These are phyloP conservation scores for Danio kyathit DNA, from an alignment of 2,797 vertebrate species.

Conservation along the genomic window DNA sequence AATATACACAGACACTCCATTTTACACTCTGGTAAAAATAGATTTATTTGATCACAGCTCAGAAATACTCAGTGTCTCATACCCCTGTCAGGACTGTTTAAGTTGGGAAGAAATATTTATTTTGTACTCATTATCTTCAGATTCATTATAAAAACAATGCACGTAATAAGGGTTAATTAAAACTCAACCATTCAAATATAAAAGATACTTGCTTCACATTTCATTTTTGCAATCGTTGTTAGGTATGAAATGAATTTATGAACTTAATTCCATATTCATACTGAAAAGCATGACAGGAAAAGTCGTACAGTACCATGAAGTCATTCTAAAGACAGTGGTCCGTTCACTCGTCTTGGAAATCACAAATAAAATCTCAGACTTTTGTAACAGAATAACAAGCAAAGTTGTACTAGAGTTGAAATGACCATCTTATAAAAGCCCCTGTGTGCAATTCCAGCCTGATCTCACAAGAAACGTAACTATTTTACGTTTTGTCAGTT, in stretches of 20 bases:
- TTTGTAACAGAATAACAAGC: not conserved
- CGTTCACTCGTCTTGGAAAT: conserved; percentile 17
- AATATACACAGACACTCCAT: not conserved
- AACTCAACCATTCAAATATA: conserved; percentile 73
- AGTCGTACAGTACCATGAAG: conserved; percentile 22
- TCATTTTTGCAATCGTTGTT: conserved; percentile 21
- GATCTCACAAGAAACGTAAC: no score
- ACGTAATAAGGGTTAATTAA: conserved; percentile 71
- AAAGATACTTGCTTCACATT: conserved; percentile 46
- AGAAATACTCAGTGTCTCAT: conserved; percentile 49
- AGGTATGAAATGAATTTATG: conserved; percentile 20
- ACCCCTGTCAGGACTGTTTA: conserved; percentile 20
- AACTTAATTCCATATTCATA: conserved; percentile 17
- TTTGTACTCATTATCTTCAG: not conserved
- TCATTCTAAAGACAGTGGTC: conserved; percentile 29
- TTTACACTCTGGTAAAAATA: conserved; percentile 52
- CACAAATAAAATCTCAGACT: conserved; percentile 2
- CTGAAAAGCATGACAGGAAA: conserved; percentile 17
- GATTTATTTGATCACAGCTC: conserved; percentile 58
- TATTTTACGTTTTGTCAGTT: no score
- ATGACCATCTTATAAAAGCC: not conserved
- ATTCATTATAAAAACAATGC: conserved; percentile 36
- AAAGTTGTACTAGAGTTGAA: conserved; percentile 13
- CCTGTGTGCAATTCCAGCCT: conserved; percentile 43
- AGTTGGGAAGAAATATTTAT: not conserved